Conservation (phyloP, 2,113 vertebrate genomes). For the Oncorhynchus gorbuscha region DNA sequence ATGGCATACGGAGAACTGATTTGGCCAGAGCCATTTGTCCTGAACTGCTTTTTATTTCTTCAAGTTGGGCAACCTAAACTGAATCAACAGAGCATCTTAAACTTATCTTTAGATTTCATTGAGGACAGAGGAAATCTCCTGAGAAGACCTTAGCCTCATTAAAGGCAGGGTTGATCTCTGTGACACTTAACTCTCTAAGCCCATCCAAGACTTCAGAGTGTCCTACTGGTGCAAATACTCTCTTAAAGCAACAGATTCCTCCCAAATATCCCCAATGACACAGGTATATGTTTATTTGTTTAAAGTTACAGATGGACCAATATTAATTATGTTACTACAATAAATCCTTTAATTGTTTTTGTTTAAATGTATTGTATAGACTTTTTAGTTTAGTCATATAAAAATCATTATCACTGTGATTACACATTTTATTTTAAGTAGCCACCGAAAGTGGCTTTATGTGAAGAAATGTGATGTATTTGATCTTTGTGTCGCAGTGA, state of each 20-base stretch:
- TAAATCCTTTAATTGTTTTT: too few relatives aligned
- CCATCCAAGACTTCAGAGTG: conserved; percentile 7
- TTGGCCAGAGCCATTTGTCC: neutral
- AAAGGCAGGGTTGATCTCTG: conserved; percentile 44
- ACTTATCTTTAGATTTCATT: conserved; percentile 31
- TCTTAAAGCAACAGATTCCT: neutral
- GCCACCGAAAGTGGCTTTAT: neutral
- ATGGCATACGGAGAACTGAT: neutral
- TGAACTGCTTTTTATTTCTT: neutral
- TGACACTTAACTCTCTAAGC: conserved; percentile 44
- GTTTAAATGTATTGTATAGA: too few relatives aligned
- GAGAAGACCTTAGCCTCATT: conserved; percentile 49
- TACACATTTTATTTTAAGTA: neutral
- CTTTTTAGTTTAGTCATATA: too few relatives aligned
- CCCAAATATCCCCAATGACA: neutral
- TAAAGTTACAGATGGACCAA: too few relatives aligned
- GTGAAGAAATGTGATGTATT: conserved; percentile 8
- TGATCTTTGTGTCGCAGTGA: neutral
- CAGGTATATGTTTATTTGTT: neutral
- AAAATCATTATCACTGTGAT: too few relatives aligned
- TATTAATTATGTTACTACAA: too few relatives aligned
- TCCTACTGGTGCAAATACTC: neutral
- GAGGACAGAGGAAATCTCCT: conserved; percentile 58
- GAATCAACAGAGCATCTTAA: conserved; percentile 23
- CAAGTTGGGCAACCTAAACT: neutral